Percentiles rank a stretch among this genome's conserved stretches.
Evolutionary conservation across 2,113 vertebrate genomes (phyloP).

Genomic region (Hippocampus comes): DNA sequence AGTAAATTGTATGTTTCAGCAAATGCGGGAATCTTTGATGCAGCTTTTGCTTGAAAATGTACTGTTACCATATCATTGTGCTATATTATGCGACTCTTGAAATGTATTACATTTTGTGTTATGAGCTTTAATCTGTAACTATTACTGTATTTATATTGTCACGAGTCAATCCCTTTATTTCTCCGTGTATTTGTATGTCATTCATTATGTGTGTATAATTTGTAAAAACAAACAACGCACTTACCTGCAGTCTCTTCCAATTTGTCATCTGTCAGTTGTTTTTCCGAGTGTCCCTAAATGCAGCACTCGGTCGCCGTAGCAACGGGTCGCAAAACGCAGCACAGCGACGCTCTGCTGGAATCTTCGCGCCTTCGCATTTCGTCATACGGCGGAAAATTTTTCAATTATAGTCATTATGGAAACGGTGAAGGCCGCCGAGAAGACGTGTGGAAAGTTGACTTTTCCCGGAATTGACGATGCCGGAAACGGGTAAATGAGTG

Average conservation of each 20-base stretch:
- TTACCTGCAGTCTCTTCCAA: too few relatives aligned
- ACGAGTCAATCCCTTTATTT: too few relatives aligned
- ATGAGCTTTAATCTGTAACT: not conserved
- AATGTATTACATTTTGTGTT: not conserved
- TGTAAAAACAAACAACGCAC: not conserved
- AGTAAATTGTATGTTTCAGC: not conserved
- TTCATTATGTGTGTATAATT: too few relatives aligned
- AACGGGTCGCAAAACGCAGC: constrained; percentile 32
- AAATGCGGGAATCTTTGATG: not conserved
- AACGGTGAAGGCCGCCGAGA: constrained; percentile 1
- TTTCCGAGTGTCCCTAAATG: constrained; percentile 14
- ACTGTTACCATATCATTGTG: not conserved
- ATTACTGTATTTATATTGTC: too few relatives aligned
- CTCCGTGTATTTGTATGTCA: not conserved
- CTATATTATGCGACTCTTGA: not conserved
- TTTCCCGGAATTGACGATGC: constrained; percentile 40
- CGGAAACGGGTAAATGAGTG: constrained; percentile 21
- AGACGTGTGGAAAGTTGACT: constrained; percentile 24
- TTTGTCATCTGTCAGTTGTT: not conserved
- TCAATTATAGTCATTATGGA: constrained; percentile 26
- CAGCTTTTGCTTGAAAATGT: not conserved
- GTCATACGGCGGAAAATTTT: not conserved
- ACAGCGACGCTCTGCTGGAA: not conserved
- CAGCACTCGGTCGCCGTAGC: constrained; percentile 33
- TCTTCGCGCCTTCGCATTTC: fast-evolving